Evolutionary conservation across 2,113 vertebrate genomes (phyloP).

Genomic region (Lipophrys pholis): DNA sequence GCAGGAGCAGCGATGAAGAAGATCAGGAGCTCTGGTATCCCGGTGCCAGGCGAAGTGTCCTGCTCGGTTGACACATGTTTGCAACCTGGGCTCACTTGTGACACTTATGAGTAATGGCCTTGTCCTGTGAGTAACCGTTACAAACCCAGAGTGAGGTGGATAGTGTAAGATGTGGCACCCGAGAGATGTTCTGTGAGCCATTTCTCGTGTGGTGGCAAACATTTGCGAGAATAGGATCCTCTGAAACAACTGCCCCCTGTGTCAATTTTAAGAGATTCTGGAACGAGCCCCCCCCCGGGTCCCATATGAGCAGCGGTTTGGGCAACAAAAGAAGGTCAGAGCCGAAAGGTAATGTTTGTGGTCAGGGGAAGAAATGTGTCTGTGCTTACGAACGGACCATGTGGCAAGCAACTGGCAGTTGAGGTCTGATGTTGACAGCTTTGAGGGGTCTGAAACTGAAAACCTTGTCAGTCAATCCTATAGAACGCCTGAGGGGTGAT

Average conservation of each 20-base stretch:
- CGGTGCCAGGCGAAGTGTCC: conserved; percentile 52
- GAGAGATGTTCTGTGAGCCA: conserved; percentile 21
- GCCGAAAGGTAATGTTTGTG: conserved; percentile 45
- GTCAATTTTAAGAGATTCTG: conserved; percentile 50
- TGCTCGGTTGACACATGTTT: conserved; percentile 57
- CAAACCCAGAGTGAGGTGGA: conserved; percentile 30
- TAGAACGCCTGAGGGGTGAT: conserved; percentile 44
- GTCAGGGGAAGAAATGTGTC: conserved; percentile 47
- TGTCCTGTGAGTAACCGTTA: conserved; percentile 30
- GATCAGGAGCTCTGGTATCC: conserved; percentile 51
- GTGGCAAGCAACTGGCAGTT: conserved; percentile 59
- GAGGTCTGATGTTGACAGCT: conserved; percentile 67
- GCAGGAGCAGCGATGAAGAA: conserved; percentile 62
- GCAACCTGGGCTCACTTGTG: conserved; percentile 60
- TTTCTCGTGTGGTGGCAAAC: conserved; percentile 26
- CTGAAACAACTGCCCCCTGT: conserved; percentile 57
- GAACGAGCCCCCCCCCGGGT: conserved; percentile 56
- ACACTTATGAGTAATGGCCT: conserved; percentile 63
- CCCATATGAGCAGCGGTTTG: conserved; percentile 34
- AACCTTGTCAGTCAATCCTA: conserved; percentile 65
- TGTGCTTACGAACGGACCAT: conserved; percentile 35
- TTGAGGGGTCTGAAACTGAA: conserved; percentile 69
- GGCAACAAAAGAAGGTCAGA: conserved; percentile 50
- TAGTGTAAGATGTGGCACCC: conserved; percentile 21
- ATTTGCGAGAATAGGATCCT: conserved; percentile 42